These are phyloP conservation scores for Coreius guichenoti DNA, from an alignment of 2,797 vertebrate genomes.

Conservation along the genomic window DNA sequence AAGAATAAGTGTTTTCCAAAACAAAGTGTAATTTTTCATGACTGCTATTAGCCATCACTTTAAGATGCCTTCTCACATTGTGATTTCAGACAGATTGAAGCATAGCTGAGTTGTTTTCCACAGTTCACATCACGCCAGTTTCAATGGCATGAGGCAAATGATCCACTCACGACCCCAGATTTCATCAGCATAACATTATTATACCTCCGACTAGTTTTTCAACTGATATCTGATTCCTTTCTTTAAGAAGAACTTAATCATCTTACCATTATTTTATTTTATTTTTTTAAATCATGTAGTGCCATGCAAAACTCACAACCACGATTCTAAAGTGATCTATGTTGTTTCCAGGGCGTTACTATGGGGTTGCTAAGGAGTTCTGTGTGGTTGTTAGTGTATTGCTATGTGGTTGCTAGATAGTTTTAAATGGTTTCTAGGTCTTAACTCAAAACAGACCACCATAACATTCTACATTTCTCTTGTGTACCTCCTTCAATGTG, in stretches of 20 bases:
- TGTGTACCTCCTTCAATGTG: neutral
- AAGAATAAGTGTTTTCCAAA: slow-evolving; percentile 6
- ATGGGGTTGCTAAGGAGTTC: neutral
- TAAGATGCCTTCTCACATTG: neutral
- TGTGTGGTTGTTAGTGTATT: neutral
- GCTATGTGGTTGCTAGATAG: neutral
- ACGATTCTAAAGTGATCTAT: neutral
- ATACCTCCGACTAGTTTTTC: neutral
- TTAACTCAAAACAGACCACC: neutral
- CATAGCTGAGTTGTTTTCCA: slow-evolving; percentile 28
- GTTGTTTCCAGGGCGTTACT: neutral
- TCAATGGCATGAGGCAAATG: neutral
- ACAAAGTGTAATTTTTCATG: slow-evolving; percentile 25
- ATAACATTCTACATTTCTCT: neutral
- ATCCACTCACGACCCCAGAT: slow-evolving; percentile 1
- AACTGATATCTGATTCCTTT: neutral
- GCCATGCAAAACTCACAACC: neutral
- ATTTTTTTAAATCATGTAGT: too few species aligned
- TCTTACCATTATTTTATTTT: neutral
- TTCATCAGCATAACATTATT: neutral
- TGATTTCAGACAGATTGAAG: slow-evolving; percentile 16
- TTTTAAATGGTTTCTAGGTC: neutral
- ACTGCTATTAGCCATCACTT: slow-evolving; percentile 6
- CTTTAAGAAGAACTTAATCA: neutral
- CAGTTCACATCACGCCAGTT: neutral